phyloP scores from a whole-genome alignment of 1,140 invertebrate species.

The Hycleus phaleratus region DNA sequence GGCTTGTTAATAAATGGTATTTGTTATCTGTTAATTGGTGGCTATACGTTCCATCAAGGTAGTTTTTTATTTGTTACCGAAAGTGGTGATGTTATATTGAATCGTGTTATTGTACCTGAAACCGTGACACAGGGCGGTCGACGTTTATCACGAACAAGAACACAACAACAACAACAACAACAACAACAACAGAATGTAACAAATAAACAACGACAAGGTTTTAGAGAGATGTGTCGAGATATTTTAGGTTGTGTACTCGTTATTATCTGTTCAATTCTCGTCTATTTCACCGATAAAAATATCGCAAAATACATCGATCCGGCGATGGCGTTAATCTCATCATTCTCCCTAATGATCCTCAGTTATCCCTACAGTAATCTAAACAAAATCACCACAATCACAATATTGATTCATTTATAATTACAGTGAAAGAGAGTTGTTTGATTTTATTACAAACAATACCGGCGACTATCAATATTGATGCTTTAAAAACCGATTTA shows the following conservation, averaged over 20 bases:
- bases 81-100: slow-evolving; percentile 56
- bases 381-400: neutral
- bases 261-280: slow-evolving; percentile 55
- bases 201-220: slow-evolving; percentile 42
- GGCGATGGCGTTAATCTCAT: slow-evolving; percentile 57
- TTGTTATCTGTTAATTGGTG: slow-evolving; percentile 67
- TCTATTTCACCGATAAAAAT: slow-evolving; percentile 52
- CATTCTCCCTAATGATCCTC: slow-evolving; percentile 52
- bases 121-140: slow-evolving; percentile 43
- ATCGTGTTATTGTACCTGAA: slow-evolving; percentile 46
- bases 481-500: slow-evolving; percentile 55
- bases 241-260: slow-evolving; percentile 59
- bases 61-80: slow-evolving; percentile 60
- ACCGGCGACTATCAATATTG: slow-evolving; percentile 68
- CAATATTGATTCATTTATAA: slow-evolving; percentile 12
- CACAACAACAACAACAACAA: slow-evolving; percentile 37
- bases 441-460: slow-evolving; percentile 74
- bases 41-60: slow-evolving; percentile 71
- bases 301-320: slow-evolving; percentile 69
- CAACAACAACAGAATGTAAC: slow-evolving; percentile 30
- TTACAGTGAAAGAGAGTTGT: slow-evolving; percentile 67
- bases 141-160: slow-evolving; percentile 41
- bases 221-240: slow-evolving; percentile 55
- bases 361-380: slow-evolving; percentile 69
- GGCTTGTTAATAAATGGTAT: slow-evolving; percentile 62